phyloP scores from a whole-genome alignment of 2,797 vertebrate genomes.

The Cyclopterus lumpus region DNA sequence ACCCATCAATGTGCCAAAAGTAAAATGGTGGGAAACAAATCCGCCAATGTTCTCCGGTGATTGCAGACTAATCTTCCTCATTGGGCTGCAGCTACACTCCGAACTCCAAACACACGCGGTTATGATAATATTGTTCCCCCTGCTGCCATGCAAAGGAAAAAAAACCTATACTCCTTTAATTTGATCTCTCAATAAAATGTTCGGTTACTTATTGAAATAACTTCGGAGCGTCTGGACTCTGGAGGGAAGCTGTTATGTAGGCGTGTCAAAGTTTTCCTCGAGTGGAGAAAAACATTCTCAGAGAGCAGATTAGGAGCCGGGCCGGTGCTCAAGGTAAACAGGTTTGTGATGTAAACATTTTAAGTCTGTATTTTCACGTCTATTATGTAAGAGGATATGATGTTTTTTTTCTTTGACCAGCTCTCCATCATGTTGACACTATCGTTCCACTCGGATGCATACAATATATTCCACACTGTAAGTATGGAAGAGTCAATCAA shows the following conservation, averaged over 20 bases:
- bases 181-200: constrained; percentile 40
- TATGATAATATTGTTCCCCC: constrained; percentile 35
- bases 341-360: constrained; percentile 22
- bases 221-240: constrained; percentile 10
- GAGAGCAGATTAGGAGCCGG: constrained; percentile 15
- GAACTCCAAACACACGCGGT: constrained; percentile 56
- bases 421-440: background rate
- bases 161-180: constrained; percentile 55
- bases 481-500: background rate
- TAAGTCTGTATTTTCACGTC: background rate
- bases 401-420: background rate
- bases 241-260: constrained; percentile 20
- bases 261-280: constrained; percentile 8
- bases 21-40: constrained; percentile 34
- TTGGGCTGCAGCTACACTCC: constrained; percentile 30
- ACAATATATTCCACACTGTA: too few relatives aligned
- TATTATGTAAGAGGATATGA: background rate
- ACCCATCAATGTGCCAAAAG: constrained; percentile 27
- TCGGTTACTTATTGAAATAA: constrained; percentile 37
- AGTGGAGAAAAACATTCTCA: constrained; percentile 1
- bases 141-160: constrained; percentile 49
- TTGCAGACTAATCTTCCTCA: constrained; percentile 35
- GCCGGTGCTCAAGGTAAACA: constrained; percentile 33
- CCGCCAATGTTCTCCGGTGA: constrained; percentile 16
- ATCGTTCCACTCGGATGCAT: background rate